Evolutionary conservation across 1,140 invertebrate species (phyloP), one percentile per base, ranked within the genome.

Genomic region (Epicauta chinensis): DNA sequence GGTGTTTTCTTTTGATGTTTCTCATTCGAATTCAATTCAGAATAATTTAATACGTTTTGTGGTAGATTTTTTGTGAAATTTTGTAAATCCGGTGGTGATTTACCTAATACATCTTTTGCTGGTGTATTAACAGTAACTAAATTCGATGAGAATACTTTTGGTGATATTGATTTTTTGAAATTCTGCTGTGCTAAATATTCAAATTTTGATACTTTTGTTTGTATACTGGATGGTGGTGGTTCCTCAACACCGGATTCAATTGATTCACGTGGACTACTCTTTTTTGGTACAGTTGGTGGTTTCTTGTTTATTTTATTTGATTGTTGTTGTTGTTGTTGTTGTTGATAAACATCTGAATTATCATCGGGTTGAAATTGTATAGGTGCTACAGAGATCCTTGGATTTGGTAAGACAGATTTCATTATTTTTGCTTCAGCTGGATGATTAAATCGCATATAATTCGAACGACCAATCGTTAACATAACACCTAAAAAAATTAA

Each of bases 371-470:
- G 71, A 62, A 80, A 82, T 41, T 74, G 77, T 53, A 81, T 78
- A 0, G 86, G 84, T 12, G 81, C 79, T 82, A 89, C 87, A 2
- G 88, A 89, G 35, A 89, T 84, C 58, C 87, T 74, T 2, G 81
- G 75, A 32, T 84, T 81, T 1, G 86, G 84, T 32, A 89, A 67
- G n/a, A 83, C 81, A 0, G 84, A 83, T 71, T 87, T 90, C 74
- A 93, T 84, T 49, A 90, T 77, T 62, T 85, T 82, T 1, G 90
- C 90, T 67, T 93, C 89, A 38, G 84, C 85, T 0, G 91, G 91
- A 72, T 93, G 88, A 68, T 94, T 94, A 74, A 92, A 94, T 7
- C 90, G 81, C 65, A 94, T 82, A 66, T 88, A 90, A 65, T 89
- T 91, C 9, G 89, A 92, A 23, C 89, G 77, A 13, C 90, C 91